These are phyloP conservation scores for Akabosia matsudoensis DNA, from an alignment of 1,140 invertebrate species.

Conservation along the genomic window DNA sequence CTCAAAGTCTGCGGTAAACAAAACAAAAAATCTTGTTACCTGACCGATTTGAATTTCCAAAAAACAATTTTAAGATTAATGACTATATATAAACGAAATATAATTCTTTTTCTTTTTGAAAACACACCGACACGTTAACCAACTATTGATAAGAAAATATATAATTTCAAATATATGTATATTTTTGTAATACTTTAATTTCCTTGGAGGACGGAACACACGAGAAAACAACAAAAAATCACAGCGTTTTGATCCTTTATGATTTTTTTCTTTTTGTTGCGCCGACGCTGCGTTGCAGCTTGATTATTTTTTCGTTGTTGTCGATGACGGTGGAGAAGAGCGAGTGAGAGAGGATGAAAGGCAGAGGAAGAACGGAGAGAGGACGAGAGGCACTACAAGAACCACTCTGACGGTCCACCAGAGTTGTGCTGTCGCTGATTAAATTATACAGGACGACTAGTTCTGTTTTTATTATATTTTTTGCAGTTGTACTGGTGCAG, in stretches of 20 bases:
- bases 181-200: conserved; percentile 1
- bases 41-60: not conserved
- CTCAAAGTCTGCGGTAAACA: not conserved
- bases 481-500: too few species aligned
- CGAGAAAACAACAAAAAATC: not conserved
- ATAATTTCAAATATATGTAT: not conserved
- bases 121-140: conserved; percentile 12
- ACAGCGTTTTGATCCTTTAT: too few species aligned
- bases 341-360: not conserved
- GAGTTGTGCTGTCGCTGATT: not conserved
- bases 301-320: not conserved
- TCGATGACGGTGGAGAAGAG: not conserved
- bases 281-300: not conserved
- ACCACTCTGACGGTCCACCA: not conserved
- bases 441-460: too few species aligned
- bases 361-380: not conserved
- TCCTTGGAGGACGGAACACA: not conserved
- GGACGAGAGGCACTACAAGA: not conserved
- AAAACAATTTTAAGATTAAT: not conserved
- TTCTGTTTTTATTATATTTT: too few species aligned
- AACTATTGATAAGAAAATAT: not conserved
- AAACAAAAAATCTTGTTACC: conserved; percentile 7
- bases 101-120: not conserved
- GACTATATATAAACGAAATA: not conserved
- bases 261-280: not conserved